Conservation (phyloP, 2,797 vertebrate species). For the Steatocranus sp. region DNA sequence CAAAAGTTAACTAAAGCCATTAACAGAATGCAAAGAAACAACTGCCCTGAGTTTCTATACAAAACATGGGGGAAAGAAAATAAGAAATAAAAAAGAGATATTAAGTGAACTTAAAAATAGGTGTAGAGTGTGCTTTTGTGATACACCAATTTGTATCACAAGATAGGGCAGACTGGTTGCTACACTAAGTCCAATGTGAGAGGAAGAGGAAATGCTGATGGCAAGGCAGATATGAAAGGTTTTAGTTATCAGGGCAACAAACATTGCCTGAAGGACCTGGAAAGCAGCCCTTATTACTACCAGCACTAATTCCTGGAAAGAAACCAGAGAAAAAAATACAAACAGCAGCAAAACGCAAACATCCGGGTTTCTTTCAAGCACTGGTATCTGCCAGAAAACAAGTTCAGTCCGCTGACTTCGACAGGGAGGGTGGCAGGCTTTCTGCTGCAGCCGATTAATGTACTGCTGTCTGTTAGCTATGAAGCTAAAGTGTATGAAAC, state of each 20-base stretch:
- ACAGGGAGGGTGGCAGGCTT: not conserved
- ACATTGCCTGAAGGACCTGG: not conserved
- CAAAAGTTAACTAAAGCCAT: not conserved
- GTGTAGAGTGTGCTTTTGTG: not conserved
- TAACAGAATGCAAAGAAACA: not conserved
- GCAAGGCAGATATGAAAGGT: not conserved
- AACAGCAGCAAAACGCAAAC: not conserved
- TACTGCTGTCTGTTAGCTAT: not conserved
- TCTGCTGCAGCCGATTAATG: rapidly evolving
- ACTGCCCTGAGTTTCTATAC: not conserved
- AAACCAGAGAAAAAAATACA: not conserved
- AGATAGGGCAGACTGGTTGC: not conserved
- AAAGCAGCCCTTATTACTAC: not conserved
- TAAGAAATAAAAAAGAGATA: not conserved
- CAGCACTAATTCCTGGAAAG: not conserved
- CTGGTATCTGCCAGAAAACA: not conserved
- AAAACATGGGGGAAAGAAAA: not conserved
- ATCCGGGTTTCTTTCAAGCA: not conserved
- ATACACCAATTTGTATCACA: not conserved
- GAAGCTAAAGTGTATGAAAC: not conserved
- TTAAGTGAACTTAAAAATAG: not conserved
- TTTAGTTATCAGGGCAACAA: not conserved
- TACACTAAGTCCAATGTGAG: not conserved
- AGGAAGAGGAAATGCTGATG: not conserved
- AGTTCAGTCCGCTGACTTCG: not conserved